phyloP scores from a whole-genome alignment of 2,888 invertebrate genomes.

The Scelioninae gen. 1 region DNA sequence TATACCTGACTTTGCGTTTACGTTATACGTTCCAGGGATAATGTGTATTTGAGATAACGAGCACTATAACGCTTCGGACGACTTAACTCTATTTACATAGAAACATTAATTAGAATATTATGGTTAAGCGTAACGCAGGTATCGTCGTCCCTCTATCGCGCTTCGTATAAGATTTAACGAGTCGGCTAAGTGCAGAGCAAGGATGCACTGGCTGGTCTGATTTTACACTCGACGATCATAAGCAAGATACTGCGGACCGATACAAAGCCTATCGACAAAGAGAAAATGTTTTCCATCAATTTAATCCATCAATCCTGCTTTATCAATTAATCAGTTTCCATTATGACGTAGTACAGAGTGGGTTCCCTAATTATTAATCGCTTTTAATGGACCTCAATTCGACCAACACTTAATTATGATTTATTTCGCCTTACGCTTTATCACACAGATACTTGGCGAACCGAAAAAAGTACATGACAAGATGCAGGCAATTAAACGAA shows the following conservation, averaged over 20 bases:
- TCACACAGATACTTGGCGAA: not conserved
- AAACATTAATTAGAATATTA: constrained; percentile 78
- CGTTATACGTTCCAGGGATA: constrained; percentile 71
- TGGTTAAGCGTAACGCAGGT: constrained; percentile 68
- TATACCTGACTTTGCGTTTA: constrained; percentile 61
- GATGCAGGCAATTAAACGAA: constrained; percentile 21
- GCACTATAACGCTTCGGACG: constrained; percentile 73
- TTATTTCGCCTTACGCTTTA: constrained; percentile 1
- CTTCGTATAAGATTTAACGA: constrained; percentile 69
- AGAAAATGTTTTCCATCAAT: constrained; percentile 28
- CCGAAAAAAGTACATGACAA: not conserved
- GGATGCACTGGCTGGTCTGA: constrained; percentile 43
- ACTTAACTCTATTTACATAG: constrained; percentile 78
- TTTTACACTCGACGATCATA: constrained; percentile 59
- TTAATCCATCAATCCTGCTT: constrained; percentile 44
- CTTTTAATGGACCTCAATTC: constrained; percentile 15
- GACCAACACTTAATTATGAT: constrained; percentile 22
- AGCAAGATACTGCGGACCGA: constrained; percentile 36
- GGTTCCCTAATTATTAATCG: constrained; percentile 11
- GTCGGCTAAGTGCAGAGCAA: constrained; percentile 66
- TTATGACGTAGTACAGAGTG: constrained; percentile 17
- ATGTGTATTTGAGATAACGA: constrained; percentile 77
- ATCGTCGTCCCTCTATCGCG: constrained; percentile 62
- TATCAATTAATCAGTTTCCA: constrained; percentile 42
- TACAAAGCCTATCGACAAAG: constrained; percentile 12